Percentiles rank a stretch among this genome's conserved stretches.
Conservation (phyloP, 1,140 invertebrate genomes). For the Meloidogyne chitwoodi region DNA sequence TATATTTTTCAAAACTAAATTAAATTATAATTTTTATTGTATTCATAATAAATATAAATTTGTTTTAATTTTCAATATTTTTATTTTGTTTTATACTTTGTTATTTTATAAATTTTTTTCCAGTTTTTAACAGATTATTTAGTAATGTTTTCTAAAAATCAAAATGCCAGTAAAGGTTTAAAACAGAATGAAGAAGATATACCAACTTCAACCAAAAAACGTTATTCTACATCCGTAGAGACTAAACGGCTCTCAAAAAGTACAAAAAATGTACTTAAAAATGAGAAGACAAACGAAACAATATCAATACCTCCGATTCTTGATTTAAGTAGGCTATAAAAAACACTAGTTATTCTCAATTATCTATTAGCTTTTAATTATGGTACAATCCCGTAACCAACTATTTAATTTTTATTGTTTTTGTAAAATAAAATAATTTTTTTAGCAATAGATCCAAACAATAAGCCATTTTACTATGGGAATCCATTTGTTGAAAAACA, state of each 20-base stretch:
- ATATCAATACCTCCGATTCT: constrained; percentile 12
- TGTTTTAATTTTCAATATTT: too few relatives aligned
- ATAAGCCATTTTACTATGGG: constrained; percentile 63
- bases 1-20: too few relatives aligned
- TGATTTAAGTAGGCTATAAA: not conserved
- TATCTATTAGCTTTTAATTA: not conserved
- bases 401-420: too few relatives aligned
- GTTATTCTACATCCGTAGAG: constrained; percentile 12
- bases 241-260: constrained; percentile 4
- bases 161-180: not conserved
- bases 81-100: too few relatives aligned
- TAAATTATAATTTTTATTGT: too few relatives aligned
- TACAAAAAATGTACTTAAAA: constrained; percentile 11
- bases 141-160: not conserved
- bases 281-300: constrained; percentile 22
- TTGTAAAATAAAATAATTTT: too few relatives aligned
- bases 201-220: not conserved
- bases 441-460: not conserved
- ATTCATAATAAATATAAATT: too few relatives aligned
- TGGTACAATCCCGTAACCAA: too few relatives aligned
- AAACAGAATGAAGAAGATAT: not conserved
- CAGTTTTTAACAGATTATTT: not conserved
- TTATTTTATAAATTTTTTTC: too few relatives aligned
- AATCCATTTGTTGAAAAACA: constrained; percentile 94
- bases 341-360: not conserved